Evolutionary conservation across 2,888 invertebrate genomes (phyloP).

Genomic region (Ophion slaviceki): DNA sequence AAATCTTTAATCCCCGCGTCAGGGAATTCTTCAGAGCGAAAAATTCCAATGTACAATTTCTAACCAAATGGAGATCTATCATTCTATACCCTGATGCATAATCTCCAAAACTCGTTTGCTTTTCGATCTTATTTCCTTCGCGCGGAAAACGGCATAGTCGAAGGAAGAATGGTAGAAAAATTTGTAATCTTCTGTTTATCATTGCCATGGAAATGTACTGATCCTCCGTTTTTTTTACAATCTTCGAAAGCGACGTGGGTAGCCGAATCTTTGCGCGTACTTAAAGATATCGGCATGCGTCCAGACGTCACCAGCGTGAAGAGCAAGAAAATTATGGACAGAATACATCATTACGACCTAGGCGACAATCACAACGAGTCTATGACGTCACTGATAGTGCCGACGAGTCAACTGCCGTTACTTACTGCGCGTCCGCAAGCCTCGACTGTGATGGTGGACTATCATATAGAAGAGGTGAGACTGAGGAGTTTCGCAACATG

Average conservation of each 20-base stretch:
- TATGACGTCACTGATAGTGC: slow-evolving; percentile 69
- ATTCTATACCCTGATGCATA: too few species aligned
- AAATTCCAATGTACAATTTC: too few species aligned
- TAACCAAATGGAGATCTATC: too few species aligned
- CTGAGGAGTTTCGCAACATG: slow-evolving; percentile 88
- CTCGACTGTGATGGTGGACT: slow-evolving; percentile 69
- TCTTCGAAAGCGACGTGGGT: neutral
- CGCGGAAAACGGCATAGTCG: neutral
- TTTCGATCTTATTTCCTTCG: neutral
- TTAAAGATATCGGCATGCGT: neutral
- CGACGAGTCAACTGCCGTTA: neutral
- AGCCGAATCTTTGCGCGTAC: neutral
- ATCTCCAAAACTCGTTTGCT: neutral
- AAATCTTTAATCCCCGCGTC: too few species aligned
- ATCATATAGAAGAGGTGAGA: slow-evolving; percentile 86
- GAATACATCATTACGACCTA: slow-evolving; percentile 73
- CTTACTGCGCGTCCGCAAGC: slow-evolving; percentile 43
- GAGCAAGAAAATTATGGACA: slow-evolving; percentile 74
- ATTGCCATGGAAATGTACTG: neutral
- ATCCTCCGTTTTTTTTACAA: slow-evolving; percentile 4
- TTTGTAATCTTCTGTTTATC: neutral
- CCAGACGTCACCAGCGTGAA: neutral
- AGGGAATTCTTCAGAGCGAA: too few species aligned
- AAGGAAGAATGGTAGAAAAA: neutral
- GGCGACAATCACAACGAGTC: slow-evolving; percentile 66